phyloP scores from a whole-genome alignment of 2,888 invertebrate genomes.

The Lycocerus yunnanus region DNA sequence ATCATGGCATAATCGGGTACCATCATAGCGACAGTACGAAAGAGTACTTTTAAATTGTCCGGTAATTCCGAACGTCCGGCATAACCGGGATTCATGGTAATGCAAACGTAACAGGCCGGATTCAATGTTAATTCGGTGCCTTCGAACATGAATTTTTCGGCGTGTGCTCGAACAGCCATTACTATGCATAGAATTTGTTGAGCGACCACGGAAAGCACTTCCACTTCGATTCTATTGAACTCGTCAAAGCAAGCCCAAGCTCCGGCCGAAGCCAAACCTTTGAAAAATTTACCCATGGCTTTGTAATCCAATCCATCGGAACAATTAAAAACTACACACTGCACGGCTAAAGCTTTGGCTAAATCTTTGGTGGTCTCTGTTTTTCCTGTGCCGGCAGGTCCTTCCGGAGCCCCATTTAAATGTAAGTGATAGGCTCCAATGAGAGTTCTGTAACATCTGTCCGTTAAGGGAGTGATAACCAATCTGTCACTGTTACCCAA shows the following conservation, averaged over 20 bases:
- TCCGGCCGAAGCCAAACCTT: conserved; percentile 81
- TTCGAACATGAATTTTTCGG: conserved; percentile 75
- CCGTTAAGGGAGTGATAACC: conserved; percentile 75
- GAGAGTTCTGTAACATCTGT: conserved; percentile 81
- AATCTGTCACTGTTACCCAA: conserved; percentile 79
- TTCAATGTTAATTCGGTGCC: conserved; percentile 74
- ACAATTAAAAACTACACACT: conserved; percentile 87
- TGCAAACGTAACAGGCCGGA: conserved; percentile 79
- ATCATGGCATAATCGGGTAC: conserved; percentile 89
- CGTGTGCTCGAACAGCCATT: conserved; percentile 70
- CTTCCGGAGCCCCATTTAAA: conserved; percentile 81
- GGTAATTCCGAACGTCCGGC: conserved; percentile 82
- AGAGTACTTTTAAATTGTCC: conserved; percentile 84
- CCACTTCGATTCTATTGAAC: conserved; percentile 83
- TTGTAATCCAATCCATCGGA: conserved; percentile 85
- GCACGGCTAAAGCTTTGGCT: conserved; percentile 88
- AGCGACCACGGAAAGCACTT: conserved; percentile 84
- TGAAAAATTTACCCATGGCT: conserved; percentile 85
- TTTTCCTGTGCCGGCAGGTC: conserved; percentile 87
- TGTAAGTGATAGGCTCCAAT: conserved; percentile 83
- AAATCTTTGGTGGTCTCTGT: conserved; percentile 92
- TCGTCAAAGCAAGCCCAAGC: conserved; percentile 91
- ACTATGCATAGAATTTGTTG: conserved; percentile 84
- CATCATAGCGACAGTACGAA: conserved; percentile 90
- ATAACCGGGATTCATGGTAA: conserved; percentile 81